Conservation (phyloP, 2,888 invertebrate genomes). For the Trichopria drosophilae region DNA sequence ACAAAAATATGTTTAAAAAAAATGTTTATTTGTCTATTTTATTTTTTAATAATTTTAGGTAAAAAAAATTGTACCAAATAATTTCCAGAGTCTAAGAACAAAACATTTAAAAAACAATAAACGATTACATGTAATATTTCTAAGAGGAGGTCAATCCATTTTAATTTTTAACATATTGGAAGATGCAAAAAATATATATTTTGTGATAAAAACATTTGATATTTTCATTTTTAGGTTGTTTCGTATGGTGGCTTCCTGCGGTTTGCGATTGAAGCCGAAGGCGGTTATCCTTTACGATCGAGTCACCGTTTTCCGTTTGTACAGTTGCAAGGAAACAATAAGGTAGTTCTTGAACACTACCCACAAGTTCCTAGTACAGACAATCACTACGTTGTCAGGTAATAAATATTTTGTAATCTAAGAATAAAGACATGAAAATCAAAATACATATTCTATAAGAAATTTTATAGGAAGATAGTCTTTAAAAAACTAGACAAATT, state of each 20-base stretch:
- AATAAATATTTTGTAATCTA: conserved; percentile 24
- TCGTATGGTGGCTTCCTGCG: conserved; percentile 89
- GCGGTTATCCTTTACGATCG: conserved; percentile 64
- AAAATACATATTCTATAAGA: no score
- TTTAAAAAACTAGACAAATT: no score
- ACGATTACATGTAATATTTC: no score
- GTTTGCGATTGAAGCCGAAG: conserved; percentile 70
- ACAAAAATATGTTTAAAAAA: background rate
- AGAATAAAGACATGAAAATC: background rate
- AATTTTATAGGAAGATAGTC: no score
- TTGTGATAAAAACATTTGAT: background rate
- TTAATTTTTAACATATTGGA: no score
- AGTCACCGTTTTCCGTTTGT: conserved; percentile 75
- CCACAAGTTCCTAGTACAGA: conserved; percentile 51
- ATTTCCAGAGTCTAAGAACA: no score
- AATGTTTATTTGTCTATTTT: background rate
- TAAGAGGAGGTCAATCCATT: no score
- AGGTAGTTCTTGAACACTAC: conserved; percentile 76
- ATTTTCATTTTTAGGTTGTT: conserved; percentile 63
- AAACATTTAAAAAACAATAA: no score
- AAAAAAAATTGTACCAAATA: no score
- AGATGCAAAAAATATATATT: no score
- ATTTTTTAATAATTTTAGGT: background rate
- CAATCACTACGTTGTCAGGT: conserved; percentile 61
- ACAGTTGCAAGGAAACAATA: conserved; percentile 76